A percentile compares a stretch with the other conserved stretches of the same genome.
These are phyloP conservation scores for Xenus cinereus DNA, from an alignment of 2,113 vertebrate genomes.

Conservation along the genomic window DNA sequence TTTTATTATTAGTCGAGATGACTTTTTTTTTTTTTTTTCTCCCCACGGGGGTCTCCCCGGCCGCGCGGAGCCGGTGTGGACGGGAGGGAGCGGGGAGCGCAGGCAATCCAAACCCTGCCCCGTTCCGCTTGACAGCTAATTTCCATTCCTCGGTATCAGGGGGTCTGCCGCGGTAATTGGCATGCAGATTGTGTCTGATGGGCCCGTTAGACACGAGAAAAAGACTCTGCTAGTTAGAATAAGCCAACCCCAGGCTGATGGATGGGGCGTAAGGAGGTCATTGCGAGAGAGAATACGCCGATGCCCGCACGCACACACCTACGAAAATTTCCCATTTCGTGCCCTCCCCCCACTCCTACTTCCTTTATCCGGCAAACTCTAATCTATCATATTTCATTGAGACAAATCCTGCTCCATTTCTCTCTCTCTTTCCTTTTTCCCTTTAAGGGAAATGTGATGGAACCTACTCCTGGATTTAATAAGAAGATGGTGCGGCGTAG, in stretches of 20 bases:
- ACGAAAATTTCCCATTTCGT: slow-evolving; percentile 45
- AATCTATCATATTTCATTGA: slow-evolving; percentile 83
- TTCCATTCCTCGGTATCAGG: slow-evolving; percentile 97
- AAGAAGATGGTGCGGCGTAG: slow-evolving; percentile 69
- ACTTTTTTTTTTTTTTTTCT: too few species aligned
- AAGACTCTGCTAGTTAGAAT: slow-evolving; percentile 93
- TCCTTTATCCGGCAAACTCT: slow-evolving; percentile 79
- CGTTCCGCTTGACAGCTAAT: slow-evolving; percentile 91
- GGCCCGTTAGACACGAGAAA: slow-evolving; percentile 89
- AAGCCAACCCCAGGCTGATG: slow-evolving; percentile 96
- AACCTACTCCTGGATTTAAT: slow-evolving; percentile 78
- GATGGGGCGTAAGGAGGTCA: slow-evolving; percentile 95
- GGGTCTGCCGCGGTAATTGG: slow-evolving; percentile 98
- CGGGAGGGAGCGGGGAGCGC: slow-evolving; percentile 41
- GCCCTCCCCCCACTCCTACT: slow-evolving; percentile 51
- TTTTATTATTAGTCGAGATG: slow-evolving; percentile 78
- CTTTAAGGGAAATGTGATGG: slow-evolving; percentile 81
- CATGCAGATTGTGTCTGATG: slow-evolving; percentile 99
- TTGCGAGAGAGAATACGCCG: slow-evolving; percentile 81
- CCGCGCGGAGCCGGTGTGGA: slow-evolving; percentile 36
- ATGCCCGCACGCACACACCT: neutral
- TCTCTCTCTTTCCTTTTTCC: slow-evolving; percentile 63
- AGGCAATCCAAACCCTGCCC: slow-evolving; percentile 71
- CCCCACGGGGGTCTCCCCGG: slow-evolving; percentile 77
- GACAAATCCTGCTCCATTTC: slow-evolving; percentile 74